phyloP scores from a whole-genome alignment of 2,888 invertebrate species.

The Alviniconcha strummeri region DNA sequence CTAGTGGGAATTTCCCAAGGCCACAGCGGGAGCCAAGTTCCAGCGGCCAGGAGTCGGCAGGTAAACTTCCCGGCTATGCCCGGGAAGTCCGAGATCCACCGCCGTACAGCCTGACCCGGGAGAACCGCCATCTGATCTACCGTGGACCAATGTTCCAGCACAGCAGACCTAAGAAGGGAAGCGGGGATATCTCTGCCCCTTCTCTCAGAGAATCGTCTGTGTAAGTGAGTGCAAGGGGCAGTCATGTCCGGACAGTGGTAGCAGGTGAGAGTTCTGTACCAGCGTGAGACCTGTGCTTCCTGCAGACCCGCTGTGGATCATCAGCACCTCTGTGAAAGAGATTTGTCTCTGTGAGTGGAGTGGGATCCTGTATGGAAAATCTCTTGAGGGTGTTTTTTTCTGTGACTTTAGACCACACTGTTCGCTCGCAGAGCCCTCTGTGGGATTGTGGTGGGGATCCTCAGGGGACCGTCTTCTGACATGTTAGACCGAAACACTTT shows the following conservation, averaged over 20 bases:
- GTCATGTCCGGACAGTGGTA: too few species aligned
- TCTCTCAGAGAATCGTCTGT: conserved; percentile 46
- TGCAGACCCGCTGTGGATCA: too few species aligned
- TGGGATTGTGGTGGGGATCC: background rate
- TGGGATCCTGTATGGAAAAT: too few species aligned
- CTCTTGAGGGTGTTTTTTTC: too few species aligned
- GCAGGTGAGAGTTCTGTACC: too few species aligned
- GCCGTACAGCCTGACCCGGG: conserved; percentile 5
- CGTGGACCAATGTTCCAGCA: conserved; percentile 24
- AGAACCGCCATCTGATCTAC: conserved; percentile 28
- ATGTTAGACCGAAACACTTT: background rate
- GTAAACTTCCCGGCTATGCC: conserved; percentile 21
- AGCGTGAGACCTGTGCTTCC: too few species aligned
- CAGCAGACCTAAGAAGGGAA: conserved; percentile 8
- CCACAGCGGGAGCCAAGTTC: background rate
- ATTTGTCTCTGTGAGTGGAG: too few species aligned
- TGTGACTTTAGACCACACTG: too few species aligned
- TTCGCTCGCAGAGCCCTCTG: background rate
- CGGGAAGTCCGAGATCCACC: conserved; percentile 7
- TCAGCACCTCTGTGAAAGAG: too few species aligned
- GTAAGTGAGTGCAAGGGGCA: conserved; percentile 12
- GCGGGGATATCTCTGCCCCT: conserved; percentile 36
- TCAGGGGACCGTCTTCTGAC: conserved; percentile 1
- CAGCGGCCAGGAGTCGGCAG: background rate
- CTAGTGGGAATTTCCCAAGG: background rate